phyloP scores from a whole-genome alignment of 2,113 vertebrate species.

The Plectropomus leopardus region DNA sequence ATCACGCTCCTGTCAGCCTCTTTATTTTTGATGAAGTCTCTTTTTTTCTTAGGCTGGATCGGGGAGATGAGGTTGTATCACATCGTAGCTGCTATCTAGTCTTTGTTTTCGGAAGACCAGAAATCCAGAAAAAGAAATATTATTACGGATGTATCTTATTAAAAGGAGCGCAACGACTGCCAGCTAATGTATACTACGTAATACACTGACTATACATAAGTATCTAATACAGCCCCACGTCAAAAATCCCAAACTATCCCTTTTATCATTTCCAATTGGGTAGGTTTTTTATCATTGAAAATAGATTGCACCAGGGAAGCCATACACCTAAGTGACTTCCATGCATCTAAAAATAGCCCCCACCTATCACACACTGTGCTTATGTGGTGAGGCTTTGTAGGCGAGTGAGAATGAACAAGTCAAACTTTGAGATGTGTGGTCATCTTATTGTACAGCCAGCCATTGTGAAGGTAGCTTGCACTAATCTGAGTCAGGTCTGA shows the following conservation, averaged over 20 bases:
- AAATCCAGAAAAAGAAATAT: slow-evolving; percentile 17
- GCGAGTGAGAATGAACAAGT: slow-evolving; percentile 23
- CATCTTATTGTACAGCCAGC: slow-evolving; percentile 28
- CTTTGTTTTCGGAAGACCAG: background rate
- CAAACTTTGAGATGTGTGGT: slow-evolving; percentile 31
- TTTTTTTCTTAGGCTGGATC: slow-evolving; percentile 20
- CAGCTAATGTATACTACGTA: too few species aligned
- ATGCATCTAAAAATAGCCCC: slow-evolving; percentile 42
- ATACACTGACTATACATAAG: too few species aligned
- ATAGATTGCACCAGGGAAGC: background rate
- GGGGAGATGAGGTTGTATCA: slow-evolving; percentile 8
- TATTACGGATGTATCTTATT: slow-evolving; percentile 34
- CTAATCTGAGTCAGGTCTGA: slow-evolving; percentile 30
- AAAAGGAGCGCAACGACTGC: too few species aligned
- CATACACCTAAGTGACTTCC: slow-evolving; percentile 29
- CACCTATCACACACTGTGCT: background rate
- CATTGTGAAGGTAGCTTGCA: slow-evolving; percentile 26
- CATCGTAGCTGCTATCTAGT: background rate
- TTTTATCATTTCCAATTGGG: slow-evolving; percentile 31
- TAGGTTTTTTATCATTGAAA: background rate
- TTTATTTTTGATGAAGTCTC: slow-evolving; percentile 59
- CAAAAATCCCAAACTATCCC: too few species aligned
- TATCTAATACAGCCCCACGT: too few species aligned
- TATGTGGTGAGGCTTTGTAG: background rate
- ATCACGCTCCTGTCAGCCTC: slow-evolving; percentile 65